Base-by-base conservation (phyloP, 1,140 invertebrate species). In the Penaeus indicus region DNA sequence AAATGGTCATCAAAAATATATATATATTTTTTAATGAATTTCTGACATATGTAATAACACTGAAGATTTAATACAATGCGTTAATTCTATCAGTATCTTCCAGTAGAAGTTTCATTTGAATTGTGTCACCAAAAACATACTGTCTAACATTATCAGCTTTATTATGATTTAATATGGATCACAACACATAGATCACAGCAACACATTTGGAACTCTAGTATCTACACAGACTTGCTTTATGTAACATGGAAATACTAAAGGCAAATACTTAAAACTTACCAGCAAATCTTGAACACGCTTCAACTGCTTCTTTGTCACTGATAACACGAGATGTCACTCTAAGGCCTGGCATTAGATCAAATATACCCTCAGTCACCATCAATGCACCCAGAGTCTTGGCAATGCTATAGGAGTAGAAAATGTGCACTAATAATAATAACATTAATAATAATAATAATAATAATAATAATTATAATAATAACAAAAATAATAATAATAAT, bases 311-410 rank as follows among this genome's bases (percentile, higher is more conserved):
- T 88, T 92, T 92, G 91, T 95, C 94, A 25, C 91, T 88, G 0
- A 94, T 92, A 22, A 94, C 91, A 47, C 92, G 85, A 4, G 94
- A 94, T 27, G 93, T 91, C 42, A 95, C 91, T 7, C 90, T 91
- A 85, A 91, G 91, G 27, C 92, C 91, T 61, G 91, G 88, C 78
- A 91, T 91, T 18, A 92, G 91, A 27, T 94, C 92, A 72, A 93
- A 92, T 1, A 93, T 88, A 82, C 92, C 90, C 32, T 91, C 82
- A 54, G 92, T 91, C 21, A 94, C 93, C 60, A 91, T 92, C 47
- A 92, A 86, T 7, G 94, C 92, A 19, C 93, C 94, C 13, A 95
- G 91, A 89, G 92, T 92, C 90, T 92, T 93, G 10, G 94, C 94
- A 86, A 94, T 91, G 91, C 94, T 94, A 92, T 81, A 92, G 90